Base-by-base conservation (phyloP, 2,797 vertebrate genomes). In the Phoebastria nigripes region DNA sequence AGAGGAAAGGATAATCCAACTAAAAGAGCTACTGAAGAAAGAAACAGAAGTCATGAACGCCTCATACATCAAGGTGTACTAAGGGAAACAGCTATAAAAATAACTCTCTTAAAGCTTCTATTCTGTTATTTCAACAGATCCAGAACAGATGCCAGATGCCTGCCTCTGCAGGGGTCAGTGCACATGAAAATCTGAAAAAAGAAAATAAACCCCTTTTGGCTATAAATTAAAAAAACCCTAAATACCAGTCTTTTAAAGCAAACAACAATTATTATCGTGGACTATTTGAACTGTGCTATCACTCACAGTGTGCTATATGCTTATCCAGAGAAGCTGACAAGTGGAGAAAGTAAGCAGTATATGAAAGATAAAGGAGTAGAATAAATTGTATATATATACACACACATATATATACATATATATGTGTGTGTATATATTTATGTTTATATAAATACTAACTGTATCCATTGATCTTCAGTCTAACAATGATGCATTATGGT, bases 401-500 rank as follows among this genome's bases (percentile, higher is more conserved):
- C 11, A 37, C 4, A 44, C 9, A 44, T 9, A 26, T 28, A 7
- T 54, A 6, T 41, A n/a, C 56, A 8, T 10, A 8, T 44, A 18
- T 9, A 9, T 44, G 18, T 44, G 44, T 14, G 5, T 33, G 8
- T 21, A 10, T 33, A 6, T 44, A 11, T 28, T 4, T 14, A 21
- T 33, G 3, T 4, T 46, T 52, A 12, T 61, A 31, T 31, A 59
- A 87, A 52, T 39, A 46, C 9, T 80, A 69, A 49, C 5, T 21
- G 6, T 28, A 51, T 35, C n/a, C 6, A 24, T 17, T 63, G 14
- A 39, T 63, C 61, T 74, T 67, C n/a, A 54, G 28, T 52, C 47
- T 71, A 83, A 71, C 2, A 2, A 20, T 0, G 0, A 35, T 26
- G 12, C 0, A 0, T 52, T 69, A 25, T 18, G 16, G 35, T 82